Base-by-base conservation (phyloP, 1,140 invertebrate species). In the Drosophila aff. region DNA sequence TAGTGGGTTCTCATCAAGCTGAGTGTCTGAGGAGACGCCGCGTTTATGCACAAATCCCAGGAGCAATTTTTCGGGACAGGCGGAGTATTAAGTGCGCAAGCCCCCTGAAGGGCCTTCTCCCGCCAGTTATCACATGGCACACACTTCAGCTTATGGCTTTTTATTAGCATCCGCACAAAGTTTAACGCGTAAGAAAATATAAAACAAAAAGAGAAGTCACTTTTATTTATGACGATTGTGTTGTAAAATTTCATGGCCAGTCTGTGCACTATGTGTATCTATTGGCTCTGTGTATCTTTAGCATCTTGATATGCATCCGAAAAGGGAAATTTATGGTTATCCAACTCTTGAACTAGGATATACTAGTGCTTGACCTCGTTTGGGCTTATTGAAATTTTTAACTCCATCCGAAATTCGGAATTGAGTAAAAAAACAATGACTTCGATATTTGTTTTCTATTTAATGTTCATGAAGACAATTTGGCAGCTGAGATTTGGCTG, bases 21-120 rank as follows among this genome's bases (percentile, higher is more conserved):
- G 76, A 78, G 76, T 78, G 76, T 62, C 65, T 46, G n/a, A 50
- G 41, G 28, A 46, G 38, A 59, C 53, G 55, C 44, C 46, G 13
- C 21, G 53, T 76, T 76, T 76, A 78, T 78, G 74, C 50, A 47
- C 36, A 78, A 78, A 78, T 78, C 75, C 76, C 65, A 78, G 75
- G 65, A 76, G 75, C 64, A 69, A 63, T 58, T 77, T 77, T 68
- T 44, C 4, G 53, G 61, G 49, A 60, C 41, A 57, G 53, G 43
- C 26, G 28, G 43, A 50, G 53, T 62, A 77, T 57, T 57, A 69
- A 40, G 33, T 16, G 52, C 16, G 11, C 36, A 11, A 31, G 36
- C 15, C 21, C 58, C 3, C 8, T 21, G 18, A 2, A 55, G 10
- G 57, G 21, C 18, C 33, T 10, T 7, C 31, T 38, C 8, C 26